These are phyloP conservation scores for Leucosticte australis DNA, from an alignment of 2,113 vertebrate species.

Conservation along the genomic window DNA sequence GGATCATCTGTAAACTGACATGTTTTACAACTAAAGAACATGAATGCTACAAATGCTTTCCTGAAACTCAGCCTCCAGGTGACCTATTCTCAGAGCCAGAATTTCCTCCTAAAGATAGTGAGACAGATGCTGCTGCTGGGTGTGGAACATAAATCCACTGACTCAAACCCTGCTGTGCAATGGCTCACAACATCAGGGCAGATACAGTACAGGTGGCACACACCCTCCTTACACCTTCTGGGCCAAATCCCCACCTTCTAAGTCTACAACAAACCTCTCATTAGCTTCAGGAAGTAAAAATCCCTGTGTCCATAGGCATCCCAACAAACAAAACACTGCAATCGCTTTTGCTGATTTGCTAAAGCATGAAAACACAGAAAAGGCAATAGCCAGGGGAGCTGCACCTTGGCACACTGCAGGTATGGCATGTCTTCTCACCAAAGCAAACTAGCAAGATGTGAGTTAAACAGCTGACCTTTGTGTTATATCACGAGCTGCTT, in stretches of 20 bases:
- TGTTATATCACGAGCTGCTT: background rate
- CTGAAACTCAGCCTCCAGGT: background rate
- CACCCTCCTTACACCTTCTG: background rate
- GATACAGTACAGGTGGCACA: background rate
- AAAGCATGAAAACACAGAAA: background rate
- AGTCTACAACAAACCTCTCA: background rate
- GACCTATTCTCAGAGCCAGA: background rate
- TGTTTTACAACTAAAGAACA: background rate
- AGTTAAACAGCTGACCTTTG: background rate
- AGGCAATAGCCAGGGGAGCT: background rate
- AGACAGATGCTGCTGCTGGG: background rate
- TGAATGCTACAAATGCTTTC: background rate
- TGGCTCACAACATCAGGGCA: background rate
- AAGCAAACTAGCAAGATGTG: background rate
- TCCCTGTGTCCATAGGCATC: background rate
- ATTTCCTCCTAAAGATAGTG: background rate
- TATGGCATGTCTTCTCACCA: rapidly evolving
- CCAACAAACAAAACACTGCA: background rate
- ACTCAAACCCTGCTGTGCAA: background rate
- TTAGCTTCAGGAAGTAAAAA: background rate
- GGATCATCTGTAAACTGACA: background rate
- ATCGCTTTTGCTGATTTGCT: background rate
- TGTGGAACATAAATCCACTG: background rate
- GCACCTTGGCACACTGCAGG: background rate
- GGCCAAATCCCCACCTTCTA: background rate